Conservation (phyloP, 2,113 vertebrate genomes). For the Elgaria multicarinata region DNA sequence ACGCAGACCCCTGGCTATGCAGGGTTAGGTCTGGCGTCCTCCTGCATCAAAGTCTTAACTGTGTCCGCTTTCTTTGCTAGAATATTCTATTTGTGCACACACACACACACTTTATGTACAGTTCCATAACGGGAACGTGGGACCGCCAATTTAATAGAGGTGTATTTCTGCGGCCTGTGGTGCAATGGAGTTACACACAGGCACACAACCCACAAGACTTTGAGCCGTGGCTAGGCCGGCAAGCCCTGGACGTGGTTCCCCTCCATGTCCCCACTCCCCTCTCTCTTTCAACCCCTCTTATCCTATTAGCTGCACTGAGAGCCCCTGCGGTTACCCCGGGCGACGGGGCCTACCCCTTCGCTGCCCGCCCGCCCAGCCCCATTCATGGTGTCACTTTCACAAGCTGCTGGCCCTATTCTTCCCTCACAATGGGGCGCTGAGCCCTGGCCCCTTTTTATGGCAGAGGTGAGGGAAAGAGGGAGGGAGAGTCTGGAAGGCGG, state of each 20-base stretch:
- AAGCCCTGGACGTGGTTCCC: too few relatives aligned
- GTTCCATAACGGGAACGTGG: background rate
- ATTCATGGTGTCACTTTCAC: slow-evolving; percentile 29
- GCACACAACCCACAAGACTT: background rate
- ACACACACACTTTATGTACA: background rate
- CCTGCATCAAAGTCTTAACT: background rate
- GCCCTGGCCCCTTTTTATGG: background rate
- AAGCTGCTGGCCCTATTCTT: slow-evolving; percentile 28
- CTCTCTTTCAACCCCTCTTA: background rate
- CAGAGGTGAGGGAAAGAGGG: background rate
- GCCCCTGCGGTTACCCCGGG: slow-evolving; percentile 7
- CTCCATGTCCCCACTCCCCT: background rate
- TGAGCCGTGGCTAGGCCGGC: too few relatives aligned
- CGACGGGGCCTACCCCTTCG: background rate
- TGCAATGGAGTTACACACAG: background rate
- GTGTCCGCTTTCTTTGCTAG: too few relatives aligned
- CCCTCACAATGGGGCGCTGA: background rate
- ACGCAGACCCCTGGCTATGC: background rate
- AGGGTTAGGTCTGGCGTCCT: background rate
- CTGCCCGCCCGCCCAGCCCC: background rate
- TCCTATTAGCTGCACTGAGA: slow-evolving; percentile 17
- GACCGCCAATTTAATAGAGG: background rate
- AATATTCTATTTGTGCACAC: too few relatives aligned
- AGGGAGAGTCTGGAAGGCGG: background rate
- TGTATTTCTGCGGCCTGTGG: background rate